Evolutionary conservation across 2,888 invertebrate species (phyloP).

Genomic region (Tineola bisselliella): DNA sequence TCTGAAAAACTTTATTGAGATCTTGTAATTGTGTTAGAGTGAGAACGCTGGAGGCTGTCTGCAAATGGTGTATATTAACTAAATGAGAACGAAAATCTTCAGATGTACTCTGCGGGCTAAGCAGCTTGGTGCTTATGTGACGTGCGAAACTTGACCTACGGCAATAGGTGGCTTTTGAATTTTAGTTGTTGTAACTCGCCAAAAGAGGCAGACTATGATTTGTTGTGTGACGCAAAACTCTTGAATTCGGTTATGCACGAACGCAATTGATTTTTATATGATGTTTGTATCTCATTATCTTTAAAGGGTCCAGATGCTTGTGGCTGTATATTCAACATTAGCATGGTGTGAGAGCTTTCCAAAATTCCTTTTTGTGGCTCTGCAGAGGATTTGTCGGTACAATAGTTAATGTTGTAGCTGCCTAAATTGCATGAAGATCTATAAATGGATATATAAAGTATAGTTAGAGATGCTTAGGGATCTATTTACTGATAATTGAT

Average conservation of each 20-base stretch:
- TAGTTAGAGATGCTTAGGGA: constrained; percentile 62
- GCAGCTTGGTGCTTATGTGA: constrained; percentile 57
- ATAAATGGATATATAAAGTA: constrained; percentile 55
- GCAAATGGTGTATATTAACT: constrained; percentile 77
- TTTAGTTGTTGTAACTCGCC: constrained; percentile 27
- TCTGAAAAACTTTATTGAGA: constrained; percentile 67
- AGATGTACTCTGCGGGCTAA: constrained; percentile 72
- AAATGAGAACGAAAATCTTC: constrained; percentile 77
- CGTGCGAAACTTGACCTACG: constrained; percentile 38
- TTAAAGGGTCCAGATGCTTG: not conserved
- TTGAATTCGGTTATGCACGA: constrained; percentile 20
- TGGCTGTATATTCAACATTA: constrained; percentile 68
- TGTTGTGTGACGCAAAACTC: constrained; percentile 59
- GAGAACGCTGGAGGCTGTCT: constrained; percentile 74
- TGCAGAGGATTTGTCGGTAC: constrained; percentile 52
- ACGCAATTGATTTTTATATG: constrained; percentile 49
- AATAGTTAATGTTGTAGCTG: constrained; percentile 56
- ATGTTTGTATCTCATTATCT: constrained; percentile 32
- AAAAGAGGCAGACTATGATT: constrained; percentile 52
- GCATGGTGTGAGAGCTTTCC: constrained; percentile 88
- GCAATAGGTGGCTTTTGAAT: not conserved
- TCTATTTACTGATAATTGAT: constrained; percentile 42
- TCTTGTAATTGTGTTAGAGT: constrained; percentile 70
- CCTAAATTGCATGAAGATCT: constrained; percentile 62
- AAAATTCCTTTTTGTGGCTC: constrained; percentile 73